Percentiles rank a stretch among this genome's conserved stretches.
Conservation (phyloP, 1,140 invertebrate genomes). For the Aphidius ervi region DNA sequence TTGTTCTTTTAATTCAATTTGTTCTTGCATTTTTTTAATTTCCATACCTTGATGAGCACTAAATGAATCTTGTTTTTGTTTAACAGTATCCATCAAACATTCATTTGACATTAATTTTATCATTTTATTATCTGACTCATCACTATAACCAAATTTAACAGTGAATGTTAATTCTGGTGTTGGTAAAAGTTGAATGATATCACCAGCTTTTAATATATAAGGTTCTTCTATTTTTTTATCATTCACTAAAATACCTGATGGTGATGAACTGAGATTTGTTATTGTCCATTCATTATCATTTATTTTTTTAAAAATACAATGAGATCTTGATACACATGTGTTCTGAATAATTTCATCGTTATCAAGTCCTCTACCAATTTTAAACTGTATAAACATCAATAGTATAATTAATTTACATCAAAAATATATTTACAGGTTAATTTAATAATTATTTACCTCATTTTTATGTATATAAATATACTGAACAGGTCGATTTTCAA, state of each 20-base stretch:
- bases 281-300: constrained; percentile 34
- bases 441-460: too few relatives aligned
- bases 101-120: constrained; percentile 47
- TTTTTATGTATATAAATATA: too few relatives aligned
- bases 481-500: too few relatives aligned
- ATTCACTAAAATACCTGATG: constrained; percentile 49
- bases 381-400: constrained; percentile 47
- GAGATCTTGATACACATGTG: constrained; percentile 51
- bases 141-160: constrained; percentile 32
- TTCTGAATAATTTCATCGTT: constrained; percentile 50
- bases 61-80: constrained; percentile 52
- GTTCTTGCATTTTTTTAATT: constrained; percentile 46
- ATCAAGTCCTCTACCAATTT: constrained; percentile 48
- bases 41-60: constrained; percentile 48
- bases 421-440: too few relatives aligned
- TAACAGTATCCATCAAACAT: constrained; percentile 37
- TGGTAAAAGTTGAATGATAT: constrained; percentile 50
- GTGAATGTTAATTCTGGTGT: constrained; percentile 47
- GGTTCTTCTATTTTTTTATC: constrained; percentile 39
- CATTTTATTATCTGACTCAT: constrained; percentile 21
- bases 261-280: constrained; percentile 50
- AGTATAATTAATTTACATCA: too few relatives aligned
- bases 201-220: constrained; percentile 43
- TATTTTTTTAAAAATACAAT: constrained; percentile 48
- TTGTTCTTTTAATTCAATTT: constrained; percentile 48